Percentiles rank a stretch among this genome's conserved stretches.
Evolutionary conservation across 1,140 invertebrate species (phyloP).

Genomic region (Hyles vespertilio): DNA sequence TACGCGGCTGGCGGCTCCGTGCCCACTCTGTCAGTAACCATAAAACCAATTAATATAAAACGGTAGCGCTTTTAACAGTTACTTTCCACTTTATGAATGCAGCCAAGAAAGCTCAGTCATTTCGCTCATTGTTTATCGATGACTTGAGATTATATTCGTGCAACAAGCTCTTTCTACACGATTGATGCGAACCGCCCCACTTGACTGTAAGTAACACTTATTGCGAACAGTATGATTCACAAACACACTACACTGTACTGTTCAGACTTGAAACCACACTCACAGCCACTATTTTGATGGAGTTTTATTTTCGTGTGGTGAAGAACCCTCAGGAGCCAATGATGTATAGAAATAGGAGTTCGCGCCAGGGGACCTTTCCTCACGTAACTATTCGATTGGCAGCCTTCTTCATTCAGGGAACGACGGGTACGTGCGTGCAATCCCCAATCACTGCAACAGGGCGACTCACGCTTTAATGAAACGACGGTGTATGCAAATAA

Average conservation of each 20-base stretch:
- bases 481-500: background rate
- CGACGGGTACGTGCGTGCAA: constrained; percentile 33
- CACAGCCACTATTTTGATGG: background rate
- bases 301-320: background rate
- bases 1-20: constrained; percentile 20
- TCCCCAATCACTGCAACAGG: constrained; percentile 19
- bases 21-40: constrained; percentile 35
- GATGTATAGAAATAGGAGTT: constrained; percentile 28
- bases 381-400: constrained; percentile 31
- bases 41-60: constrained; percentile 55
- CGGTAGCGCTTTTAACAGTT: constrained; percentile 26
- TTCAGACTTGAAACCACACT: background rate
- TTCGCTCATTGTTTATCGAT: constrained; percentile 32
- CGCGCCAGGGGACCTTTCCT: constrained; percentile 33
- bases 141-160: constrained; percentile 7
- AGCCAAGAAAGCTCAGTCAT: constrained; percentile 22
- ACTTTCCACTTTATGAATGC: constrained; percentile 34
- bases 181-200: background rate
- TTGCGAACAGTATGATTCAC: background rate
- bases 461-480: constrained; percentile 17
- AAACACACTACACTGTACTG: background rate
- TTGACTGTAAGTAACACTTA: constrained; percentile 7
- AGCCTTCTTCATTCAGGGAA: constrained; percentile 36
- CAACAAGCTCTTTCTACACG: constrained; percentile 1
- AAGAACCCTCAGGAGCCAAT: constrained; percentile 1